phyloP scores from a whole-genome alignment of 2,888 invertebrate genomes.

The Slavum lentiscoides region DNA sequence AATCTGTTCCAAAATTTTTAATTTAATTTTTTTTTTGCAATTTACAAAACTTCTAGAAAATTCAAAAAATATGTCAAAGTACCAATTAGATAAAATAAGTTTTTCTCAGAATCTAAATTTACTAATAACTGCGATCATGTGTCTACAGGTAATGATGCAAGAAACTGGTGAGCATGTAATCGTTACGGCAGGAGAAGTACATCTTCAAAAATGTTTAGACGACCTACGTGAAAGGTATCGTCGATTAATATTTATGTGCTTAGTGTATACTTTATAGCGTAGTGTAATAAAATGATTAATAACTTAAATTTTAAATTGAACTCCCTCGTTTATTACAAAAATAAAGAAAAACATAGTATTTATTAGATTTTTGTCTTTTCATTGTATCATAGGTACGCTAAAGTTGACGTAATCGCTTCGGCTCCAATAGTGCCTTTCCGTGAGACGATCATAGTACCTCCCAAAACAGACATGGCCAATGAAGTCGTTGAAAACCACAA shows the following conservation, averaged over 20 bases:
- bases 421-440: slow-evolving; percentile 94
- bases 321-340: background rate
- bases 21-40: too few species aligned
- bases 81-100: too few species aligned
- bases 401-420: slow-evolving; percentile 85
- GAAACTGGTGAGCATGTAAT: slow-evolving; percentile 95
- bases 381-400: slow-evolving; percentile 81
- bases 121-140: slow-evolving; percentile 66
- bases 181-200: slow-evolving; percentile 94
- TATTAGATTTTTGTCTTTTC: slow-evolving; percentile 63
- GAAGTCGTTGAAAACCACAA: slow-evolving; percentile 63
- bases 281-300: slow-evolving; percentile 64
- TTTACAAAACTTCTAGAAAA: background rate
- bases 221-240: slow-evolving; percentile 73
- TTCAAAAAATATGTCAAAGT: background rate
- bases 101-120: background rate
- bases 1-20: too few species aligned
- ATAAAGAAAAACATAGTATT: background rate
- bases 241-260: slow-evolving; percentile 68
- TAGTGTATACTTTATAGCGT: too few species aligned
- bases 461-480: slow-evolving; percentile 81
- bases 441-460: slow-evolving; percentile 85
- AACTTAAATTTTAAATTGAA: too few species aligned
- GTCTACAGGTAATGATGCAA: slow-evolving; percentile 86
- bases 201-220: slow-evolving; percentile 91